Conservation (phyloP, 2,113 vertebrate species). For the Nestor notabilis region DNA sequence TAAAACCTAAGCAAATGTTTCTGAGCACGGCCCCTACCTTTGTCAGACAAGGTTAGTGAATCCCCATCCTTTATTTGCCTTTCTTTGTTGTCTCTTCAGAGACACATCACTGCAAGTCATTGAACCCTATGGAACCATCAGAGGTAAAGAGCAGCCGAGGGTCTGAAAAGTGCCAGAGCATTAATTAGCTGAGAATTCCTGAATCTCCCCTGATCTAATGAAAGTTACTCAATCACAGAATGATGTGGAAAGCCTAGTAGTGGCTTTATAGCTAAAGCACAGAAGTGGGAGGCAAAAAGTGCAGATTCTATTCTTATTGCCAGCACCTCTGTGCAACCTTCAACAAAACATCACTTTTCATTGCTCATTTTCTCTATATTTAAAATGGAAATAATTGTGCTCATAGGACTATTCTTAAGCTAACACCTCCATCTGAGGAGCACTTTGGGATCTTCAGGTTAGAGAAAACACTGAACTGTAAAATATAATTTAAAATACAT, state of each 20-base stretch:
- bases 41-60: constrained; percentile 43
- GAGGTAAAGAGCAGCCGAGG: constrained; percentile 26
- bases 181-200: constrained; percentile 57
- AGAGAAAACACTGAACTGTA: constrained; percentile 48
- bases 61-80: constrained; percentile 38
- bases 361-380: constrained; percentile 36
- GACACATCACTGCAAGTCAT: constrained; percentile 16
- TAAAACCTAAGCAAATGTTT: constrained; percentile 27
- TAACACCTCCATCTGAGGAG: constrained; percentile 33
- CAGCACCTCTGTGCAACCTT: constrained; percentile 13
- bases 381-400: constrained; percentile 48
- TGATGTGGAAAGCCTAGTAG: not conserved
- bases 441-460: constrained; percentile 45
- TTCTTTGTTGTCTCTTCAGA: constrained; percentile 54
- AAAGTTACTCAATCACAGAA: constrained; percentile 35
- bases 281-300: not conserved
- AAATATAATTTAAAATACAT: constrained; percentile 58
- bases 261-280: not conserved
- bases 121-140: not conserved
- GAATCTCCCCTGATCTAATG: constrained; percentile 19
- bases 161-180: constrained; percentile 33
- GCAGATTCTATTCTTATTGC: not conserved
- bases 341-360: constrained; percentile 16
- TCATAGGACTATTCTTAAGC: constrained; percentile 36
- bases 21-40: not conserved